Evolutionary conservation across 2,888 invertebrate genomes (phyloP).

Genomic region (Plagodis dolabraria): DNA sequence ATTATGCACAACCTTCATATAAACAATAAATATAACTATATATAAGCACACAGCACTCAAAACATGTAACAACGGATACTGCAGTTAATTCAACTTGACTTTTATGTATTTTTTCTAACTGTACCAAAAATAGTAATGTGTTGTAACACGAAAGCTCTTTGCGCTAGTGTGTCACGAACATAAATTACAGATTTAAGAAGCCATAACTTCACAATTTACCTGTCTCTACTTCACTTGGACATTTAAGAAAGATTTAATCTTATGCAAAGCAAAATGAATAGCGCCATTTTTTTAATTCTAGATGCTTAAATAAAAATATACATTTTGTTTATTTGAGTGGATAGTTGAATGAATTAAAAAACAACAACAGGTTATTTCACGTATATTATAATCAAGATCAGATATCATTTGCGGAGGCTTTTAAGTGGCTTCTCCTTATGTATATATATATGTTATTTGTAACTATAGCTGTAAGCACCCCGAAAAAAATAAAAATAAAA

Average conservation of each 20-base stretch:
- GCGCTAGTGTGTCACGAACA: conserved; percentile 22
- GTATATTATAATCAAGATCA: too few relatives aligned
- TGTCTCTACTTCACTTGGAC: conserved; percentile 16
- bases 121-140: conserved; percentile 12
- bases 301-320: too few relatives aligned
- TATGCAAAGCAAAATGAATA: conserved; percentile 27
- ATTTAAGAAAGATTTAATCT: conserved; percentile 19
- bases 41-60: neutral
- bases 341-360: too few relatives aligned
- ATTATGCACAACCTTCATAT: too few relatives aligned
- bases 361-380: too few relatives aligned
- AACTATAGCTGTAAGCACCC: too few relatives aligned
- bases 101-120: conserved; percentile 29
- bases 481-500: too few relatives aligned
- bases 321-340: too few relatives aligned
- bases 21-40: too few relatives aligned
- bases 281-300: conserved; percentile 11
- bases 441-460: too few relatives aligned
- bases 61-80: conserved; percentile 10
- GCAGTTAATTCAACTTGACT: conserved; percentile 23
- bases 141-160: conserved; percentile 22
- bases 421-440: too few relatives aligned
- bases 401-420: too few relatives aligned
- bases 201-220: conserved; percentile 22
- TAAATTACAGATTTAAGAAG: conserved; percentile 28